A percentile compares a stretch with the other conserved stretches of the same genome.
Conservation (phyloP, 1,140 invertebrate genomes). For the Eupeodes corollae region DNA sequence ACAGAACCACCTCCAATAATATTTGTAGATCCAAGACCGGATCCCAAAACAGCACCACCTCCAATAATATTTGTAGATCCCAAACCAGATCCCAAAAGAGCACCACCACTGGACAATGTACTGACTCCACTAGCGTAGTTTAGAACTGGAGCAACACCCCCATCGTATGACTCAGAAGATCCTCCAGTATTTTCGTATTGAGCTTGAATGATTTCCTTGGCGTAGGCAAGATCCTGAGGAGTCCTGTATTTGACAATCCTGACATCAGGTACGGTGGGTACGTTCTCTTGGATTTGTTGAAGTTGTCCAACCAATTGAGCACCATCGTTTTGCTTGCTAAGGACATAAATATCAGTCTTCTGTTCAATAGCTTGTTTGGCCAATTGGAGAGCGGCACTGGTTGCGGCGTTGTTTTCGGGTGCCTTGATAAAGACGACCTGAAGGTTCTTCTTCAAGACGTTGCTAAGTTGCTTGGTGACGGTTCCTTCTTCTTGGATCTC, state of each 20-base stretch:
- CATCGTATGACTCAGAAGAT: slow-evolving; percentile 20
- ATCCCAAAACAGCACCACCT: too few relatives aligned
- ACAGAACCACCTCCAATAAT: too few relatives aligned
- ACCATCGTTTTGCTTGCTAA: background rate
- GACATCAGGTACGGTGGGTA: background rate
- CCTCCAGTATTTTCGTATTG: slow-evolving; percentile 15
- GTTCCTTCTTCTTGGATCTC: slow-evolving; percentile 1
- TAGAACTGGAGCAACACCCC: slow-evolving; percentile 24
- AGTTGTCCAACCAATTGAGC: background rate
- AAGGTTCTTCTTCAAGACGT: background rate
- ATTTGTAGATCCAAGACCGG: too few relatives aligned
- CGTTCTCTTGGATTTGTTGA: background rate
- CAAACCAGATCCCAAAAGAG: too few relatives aligned
- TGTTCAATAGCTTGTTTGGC: background rate
- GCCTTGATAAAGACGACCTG: background rate
- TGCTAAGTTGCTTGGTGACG: too few relatives aligned
- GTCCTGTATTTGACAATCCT: background rate
- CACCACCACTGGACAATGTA: background rate
- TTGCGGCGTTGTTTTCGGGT: background rate
- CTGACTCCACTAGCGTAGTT: slow-evolving; percentile 13
- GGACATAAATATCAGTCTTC: background rate
- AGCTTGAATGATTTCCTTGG: background rate
- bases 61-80: too few relatives aligned
- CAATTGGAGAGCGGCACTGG: background rate
- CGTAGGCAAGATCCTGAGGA: background rate